phyloP scores from a whole-genome alignment of 2,797 vertebrate genomes.

The Acrossocheilus fasciatus region DNA sequence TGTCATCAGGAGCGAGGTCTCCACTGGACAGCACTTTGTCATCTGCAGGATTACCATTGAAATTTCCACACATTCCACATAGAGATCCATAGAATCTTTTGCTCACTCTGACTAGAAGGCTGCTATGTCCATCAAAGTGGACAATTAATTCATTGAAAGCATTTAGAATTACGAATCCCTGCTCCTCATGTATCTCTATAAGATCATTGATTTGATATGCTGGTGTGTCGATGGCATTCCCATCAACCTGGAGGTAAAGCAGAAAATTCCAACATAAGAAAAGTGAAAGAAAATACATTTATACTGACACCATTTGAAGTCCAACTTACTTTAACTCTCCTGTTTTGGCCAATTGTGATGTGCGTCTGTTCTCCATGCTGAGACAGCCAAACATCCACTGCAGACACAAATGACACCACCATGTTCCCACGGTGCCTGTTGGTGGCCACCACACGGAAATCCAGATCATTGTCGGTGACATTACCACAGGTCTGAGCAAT shows the following conservation, averaged over 20 bases:
- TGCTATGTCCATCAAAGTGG: constrained; percentile 59
- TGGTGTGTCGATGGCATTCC: constrained; percentile 54
- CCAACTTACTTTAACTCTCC: constrained; percentile 63
- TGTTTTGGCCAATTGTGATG: constrained; percentile 69
- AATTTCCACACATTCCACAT: constrained; percentile 70
- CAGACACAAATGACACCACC: constrained; percentile 72
- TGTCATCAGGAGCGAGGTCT: constrained; percentile 63
- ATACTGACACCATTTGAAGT: neutral
- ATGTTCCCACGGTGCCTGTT: constrained; percentile 72
- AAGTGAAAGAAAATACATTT: neutral
- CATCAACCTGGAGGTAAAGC: constrained; percentile 66
- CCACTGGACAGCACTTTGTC: constrained; percentile 66
- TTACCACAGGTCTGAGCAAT: constrained; percentile 68
- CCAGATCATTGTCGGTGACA: constrained; percentile 35
- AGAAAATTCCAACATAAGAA: neutral
- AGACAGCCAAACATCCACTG: constrained; percentile 71
- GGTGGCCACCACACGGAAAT: constrained; percentile 69
- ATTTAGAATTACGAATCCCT: constrained; percentile 53
- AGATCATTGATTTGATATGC: constrained; percentile 42
- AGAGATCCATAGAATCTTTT: constrained; percentile 51
- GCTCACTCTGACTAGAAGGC: constrained; percentile 61
- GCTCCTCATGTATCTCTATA: constrained; percentile 59
- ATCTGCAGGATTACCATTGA: constrained; percentile 63
- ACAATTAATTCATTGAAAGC: constrained; percentile 54
- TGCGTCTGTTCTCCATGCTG: constrained; percentile 18